A percentile compares a stretch with the other conserved stretches of the same genome.
Conservation (phyloP, 2,888 invertebrate species). For the Carcina quercana region DNA sequence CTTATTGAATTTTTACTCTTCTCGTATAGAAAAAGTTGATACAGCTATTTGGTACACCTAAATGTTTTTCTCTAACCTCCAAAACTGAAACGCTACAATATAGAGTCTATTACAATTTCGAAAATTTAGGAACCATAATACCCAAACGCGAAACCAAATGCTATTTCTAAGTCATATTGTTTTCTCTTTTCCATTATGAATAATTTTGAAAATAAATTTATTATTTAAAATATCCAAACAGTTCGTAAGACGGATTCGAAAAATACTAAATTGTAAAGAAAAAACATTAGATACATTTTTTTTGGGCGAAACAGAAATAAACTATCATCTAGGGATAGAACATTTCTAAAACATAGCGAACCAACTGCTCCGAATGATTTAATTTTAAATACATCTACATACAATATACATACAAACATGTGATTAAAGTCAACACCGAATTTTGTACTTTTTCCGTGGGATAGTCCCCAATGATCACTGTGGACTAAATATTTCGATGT, state of each 20-base stretch:
- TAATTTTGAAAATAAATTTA: slow-evolving; percentile 71
- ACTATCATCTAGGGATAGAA: slow-evolving; percentile 61
- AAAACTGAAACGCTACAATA: slow-evolving; percentile 70
- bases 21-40: slow-evolving; percentile 70
- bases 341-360: slow-evolving; percentile 50
- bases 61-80: slow-evolving; percentile 60
- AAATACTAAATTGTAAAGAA: slow-evolving; percentile 57
- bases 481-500: slow-evolving; percentile 73
- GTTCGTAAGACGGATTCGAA: slow-evolving; percentile 70
- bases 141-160: slow-evolving; percentile 71
- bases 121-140: slow-evolving; percentile 76
- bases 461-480: slow-evolving; percentile 63
- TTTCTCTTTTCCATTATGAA: slow-evolving; percentile 55
- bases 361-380: slow-evolving; percentile 56
- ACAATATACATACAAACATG: slow-evolving; percentile 65
- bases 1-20: slow-evolving; percentile 61
- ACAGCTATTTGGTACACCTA: slow-evolving; percentile 72
- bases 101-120: slow-evolving; percentile 74
- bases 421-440: slow-evolving; percentile 69
- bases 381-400: slow-evolving; percentile 60
- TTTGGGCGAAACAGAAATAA: slow-evolving; percentile 59
- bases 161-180: slow-evolving; percentile 57
- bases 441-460: slow-evolving; percentile 71
- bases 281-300: slow-evolving; percentile 50
- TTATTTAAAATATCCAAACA: slow-evolving; percentile 59